Evolutionary conservation across 2,113 vertebrate genomes (phyloP).

Genomic region (Elanoides forficatus): DNA sequence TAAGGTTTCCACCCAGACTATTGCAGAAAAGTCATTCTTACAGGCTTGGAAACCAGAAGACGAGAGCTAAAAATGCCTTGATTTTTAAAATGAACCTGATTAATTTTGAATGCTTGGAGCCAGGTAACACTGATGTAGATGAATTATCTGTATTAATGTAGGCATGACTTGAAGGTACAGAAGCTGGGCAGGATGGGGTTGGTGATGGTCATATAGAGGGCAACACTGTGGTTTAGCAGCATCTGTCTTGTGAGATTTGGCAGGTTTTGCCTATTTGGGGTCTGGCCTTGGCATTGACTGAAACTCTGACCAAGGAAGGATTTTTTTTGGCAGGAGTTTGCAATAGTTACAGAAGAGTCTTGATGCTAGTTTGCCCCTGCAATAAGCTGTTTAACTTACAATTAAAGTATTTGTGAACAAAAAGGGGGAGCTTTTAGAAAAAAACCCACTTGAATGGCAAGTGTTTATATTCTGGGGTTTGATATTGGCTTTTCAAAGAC

Average conservation of each 20-base stretch:
- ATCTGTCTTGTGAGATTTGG: not conserved
- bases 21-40: conserved; percentile 37
- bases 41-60: not conserved
- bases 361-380: not conserved
- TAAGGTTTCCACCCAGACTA: conserved; percentile 40
- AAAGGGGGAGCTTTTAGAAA: not conserved
- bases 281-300: not conserved
- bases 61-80: conserved; percentile 20
- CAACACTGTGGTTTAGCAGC: not conserved
- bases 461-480: not conserved
- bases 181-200: not conserved
- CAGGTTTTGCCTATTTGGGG: not conserved
- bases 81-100: conserved; percentile 47
- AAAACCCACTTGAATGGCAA: not conserved
- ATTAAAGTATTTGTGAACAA: not conserved
- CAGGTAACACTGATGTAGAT: conserved; percentile 12
- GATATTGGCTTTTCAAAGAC: not conserved
- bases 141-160: not conserved
- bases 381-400: not conserved
- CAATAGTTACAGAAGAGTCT: not conserved
- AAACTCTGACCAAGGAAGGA: not conserved
- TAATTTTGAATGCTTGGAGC: conserved; percentile 41
- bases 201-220: not conserved
- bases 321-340: not conserved
- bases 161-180: not conserved